Conservation (phyloP, 2,113 vertebrate genomes). For the Reinhardtius hippoglossoides region DNA sequence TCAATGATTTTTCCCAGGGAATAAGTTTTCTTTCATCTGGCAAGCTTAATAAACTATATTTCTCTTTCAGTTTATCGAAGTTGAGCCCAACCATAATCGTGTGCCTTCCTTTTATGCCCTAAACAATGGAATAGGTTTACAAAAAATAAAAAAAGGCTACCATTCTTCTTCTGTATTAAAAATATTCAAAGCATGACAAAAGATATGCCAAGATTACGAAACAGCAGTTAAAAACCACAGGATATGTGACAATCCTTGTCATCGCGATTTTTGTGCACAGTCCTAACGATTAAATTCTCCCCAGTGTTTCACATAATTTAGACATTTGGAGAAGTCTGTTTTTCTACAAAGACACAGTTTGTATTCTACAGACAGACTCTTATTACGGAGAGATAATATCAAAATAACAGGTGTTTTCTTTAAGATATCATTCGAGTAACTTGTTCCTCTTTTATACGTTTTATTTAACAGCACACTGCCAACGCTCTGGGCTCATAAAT, state of each 20-base stretch:
- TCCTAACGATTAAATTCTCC: too few relatives aligned
- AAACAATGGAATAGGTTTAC: not conserved
- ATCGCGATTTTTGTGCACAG: not conserved
- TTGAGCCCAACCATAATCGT: not conserved
- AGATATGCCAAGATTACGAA: not conserved
- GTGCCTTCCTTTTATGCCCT: too few relatives aligned
- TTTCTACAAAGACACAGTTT: too few relatives aligned
- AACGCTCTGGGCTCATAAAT: not conserved
- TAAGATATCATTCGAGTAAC: too few relatives aligned
- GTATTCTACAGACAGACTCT: too few relatives aligned
- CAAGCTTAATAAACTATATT: not conserved
- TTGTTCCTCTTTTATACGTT: too few relatives aligned
- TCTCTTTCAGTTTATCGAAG: too few relatives aligned
- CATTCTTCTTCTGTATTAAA: not conserved
- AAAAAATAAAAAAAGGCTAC: not conserved
- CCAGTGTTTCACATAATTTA: too few relatives aligned
- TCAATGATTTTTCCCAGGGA: too few relatives aligned
- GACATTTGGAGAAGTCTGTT: too few relatives aligned
- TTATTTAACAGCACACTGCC: not conserved
- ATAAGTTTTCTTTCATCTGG: not conserved
- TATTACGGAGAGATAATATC: too few relatives aligned
- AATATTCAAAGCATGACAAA: not conserved
- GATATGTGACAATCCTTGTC: not conserved
- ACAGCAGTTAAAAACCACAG: not conserved
- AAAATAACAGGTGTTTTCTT: not conserved